These are phyloP conservation scores for Drosophila dunni DNA, from an alignment of 1,140 invertebrate genomes.

Conservation along the genomic window DNA sequence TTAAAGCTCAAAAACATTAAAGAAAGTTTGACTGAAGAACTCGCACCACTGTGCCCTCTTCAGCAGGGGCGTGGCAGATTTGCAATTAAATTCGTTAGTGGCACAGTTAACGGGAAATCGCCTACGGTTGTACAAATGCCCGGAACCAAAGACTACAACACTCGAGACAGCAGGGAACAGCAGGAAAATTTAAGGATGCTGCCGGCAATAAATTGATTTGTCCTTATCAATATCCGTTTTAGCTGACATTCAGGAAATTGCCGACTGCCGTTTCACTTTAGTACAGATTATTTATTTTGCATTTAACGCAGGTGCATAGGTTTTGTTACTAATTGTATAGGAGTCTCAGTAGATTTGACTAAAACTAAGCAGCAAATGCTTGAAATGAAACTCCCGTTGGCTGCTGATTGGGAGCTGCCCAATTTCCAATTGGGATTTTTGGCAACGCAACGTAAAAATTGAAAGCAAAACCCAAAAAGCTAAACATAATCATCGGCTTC, in stretches of 20 bases:
- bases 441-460: slow-evolving; percentile 57
- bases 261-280: slow-evolving; percentile 26
- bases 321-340: slow-evolving; percentile 14
- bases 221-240: slow-evolving; percentile 73
- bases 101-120: slow-evolving; percentile 52
- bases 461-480: slow-evolving; percentile 46
- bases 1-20: no score
- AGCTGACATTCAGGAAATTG: slow-evolving; percentile 69
- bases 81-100: slow-evolving; percentile 65
- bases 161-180: neutral
- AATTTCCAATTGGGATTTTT: slow-evolving; percentile 35
- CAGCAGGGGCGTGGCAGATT: neutral
- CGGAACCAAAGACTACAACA: slow-evolving; percentile 7
- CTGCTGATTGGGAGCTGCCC: slow-evolving; percentile 11
- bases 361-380: slow-evolving; percentile 30
- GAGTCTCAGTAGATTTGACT: slow-evolving; percentile 5
- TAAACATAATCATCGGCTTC: slow-evolving; percentile 49
- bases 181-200: slow-evolving; percentile 1
- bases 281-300: slow-evolving; percentile 4
- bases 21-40: no score
- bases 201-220: slow-evolving; percentile 59
- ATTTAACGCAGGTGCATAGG: neutral
- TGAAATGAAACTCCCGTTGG: slow-evolving; percentile 39
- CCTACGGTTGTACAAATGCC: slow-evolving; percentile 6
- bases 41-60: no score